These are phyloP conservation scores for Hymenochirus boettgeri DNA, from an alignment of 2,113 vertebrate species.

Conservation along the genomic window DNA sequence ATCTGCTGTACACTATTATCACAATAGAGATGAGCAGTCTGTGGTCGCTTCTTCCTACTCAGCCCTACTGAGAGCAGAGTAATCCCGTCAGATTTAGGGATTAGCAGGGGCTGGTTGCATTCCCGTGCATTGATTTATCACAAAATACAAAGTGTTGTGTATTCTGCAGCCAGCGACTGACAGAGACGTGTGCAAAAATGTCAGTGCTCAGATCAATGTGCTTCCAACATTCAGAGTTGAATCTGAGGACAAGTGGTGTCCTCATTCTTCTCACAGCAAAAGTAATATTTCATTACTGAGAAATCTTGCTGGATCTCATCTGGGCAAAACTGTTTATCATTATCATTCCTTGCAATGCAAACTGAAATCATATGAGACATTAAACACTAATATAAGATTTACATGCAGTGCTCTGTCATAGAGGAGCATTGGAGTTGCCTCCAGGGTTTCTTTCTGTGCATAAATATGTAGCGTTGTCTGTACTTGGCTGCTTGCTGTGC, in stretches of 20 bases:
- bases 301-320: too few relatives aligned
- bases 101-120: conserved; percentile 30
- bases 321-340: too few relatives aligned
- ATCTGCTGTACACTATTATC: neutral
- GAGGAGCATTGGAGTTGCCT: too few relatives aligned
- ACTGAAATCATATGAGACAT: too few relatives aligned
- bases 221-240: neutral
- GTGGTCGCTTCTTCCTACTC: conserved; percentile 21
- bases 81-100: conserved; percentile 42
- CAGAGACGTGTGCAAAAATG: conserved; percentile 1
- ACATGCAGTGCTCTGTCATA: too few relatives aligned
- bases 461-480: too few relatives aligned
- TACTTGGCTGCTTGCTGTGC: too few relatives aligned
- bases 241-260: neutral
- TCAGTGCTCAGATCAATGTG: neutral
- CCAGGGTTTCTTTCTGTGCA: too few relatives aligned
- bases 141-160: conserved; percentile 27
- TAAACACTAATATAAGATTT: too few relatives aligned
- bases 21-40: conserved; percentile 32
- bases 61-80: conserved; percentile 18
- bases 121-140: conserved; percentile 28
- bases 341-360: too few relatives aligned
- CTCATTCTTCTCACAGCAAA: neutral
- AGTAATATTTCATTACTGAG: too few relatives aligned
- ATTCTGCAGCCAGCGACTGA: conserved; percentile 2